phyloP scores from a whole-genome alignment of 2,797 vertebrate genomes.

The Hoplostethus atlanticus region DNA sequence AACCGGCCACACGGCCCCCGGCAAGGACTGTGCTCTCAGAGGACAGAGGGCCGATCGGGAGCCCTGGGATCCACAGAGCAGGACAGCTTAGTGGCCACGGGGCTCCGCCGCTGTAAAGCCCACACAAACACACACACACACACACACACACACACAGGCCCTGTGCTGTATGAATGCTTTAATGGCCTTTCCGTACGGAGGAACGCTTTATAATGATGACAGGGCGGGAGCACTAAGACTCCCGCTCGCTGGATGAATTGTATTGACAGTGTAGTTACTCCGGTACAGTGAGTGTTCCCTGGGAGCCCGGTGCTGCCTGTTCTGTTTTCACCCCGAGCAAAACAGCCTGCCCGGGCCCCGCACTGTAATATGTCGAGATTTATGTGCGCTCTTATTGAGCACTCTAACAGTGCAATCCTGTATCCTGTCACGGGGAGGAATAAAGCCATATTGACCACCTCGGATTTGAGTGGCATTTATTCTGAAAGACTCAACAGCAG shows the following conservation, averaged over 20 bases:
- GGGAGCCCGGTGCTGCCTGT: not conserved
- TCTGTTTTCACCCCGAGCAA: slow-evolving; percentile 25
- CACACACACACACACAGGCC: not conserved
- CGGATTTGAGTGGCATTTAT: slow-evolving; percentile 39
- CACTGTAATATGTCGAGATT: slow-evolving; percentile 12
- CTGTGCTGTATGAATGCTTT: slow-evolving; percentile 12
- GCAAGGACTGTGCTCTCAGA: slow-evolving; percentile 57
- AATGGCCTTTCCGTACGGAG: slow-evolving; percentile 57
- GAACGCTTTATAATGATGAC: slow-evolving; percentile 56
- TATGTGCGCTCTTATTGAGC: slow-evolving; percentile 41
- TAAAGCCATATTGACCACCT: slow-evolving; percentile 39
- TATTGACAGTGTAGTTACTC: slow-evolving; percentile 35
- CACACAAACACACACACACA: too few relatives aligned
- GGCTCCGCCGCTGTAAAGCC: slow-evolving; percentile 36
- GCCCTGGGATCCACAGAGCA: slow-evolving; percentile 41
- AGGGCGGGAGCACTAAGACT: slow-evolving; percentile 36
- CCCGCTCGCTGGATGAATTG: slow-evolving; percentile 28
- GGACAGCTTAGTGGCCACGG: slow-evolving; percentile 61
- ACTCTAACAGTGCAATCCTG: slow-evolving; percentile 10
- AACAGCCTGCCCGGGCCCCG: slow-evolving; percentile 42
- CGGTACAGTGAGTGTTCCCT: slow-evolving; percentile 37
- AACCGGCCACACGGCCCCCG: slow-evolving; percentile 48
- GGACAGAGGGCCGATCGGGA: slow-evolving; percentile 40
- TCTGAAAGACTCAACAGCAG: slow-evolving; percentile 22
- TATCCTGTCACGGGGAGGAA: slow-evolving; percentile 45